Percentiles rank a stretch among this genome's conserved stretches.
These are phyloP conservation scores for Ibycter americanus DNA, from an alignment of 2,797 vertebrate species.

Conservation along the genomic window DNA sequence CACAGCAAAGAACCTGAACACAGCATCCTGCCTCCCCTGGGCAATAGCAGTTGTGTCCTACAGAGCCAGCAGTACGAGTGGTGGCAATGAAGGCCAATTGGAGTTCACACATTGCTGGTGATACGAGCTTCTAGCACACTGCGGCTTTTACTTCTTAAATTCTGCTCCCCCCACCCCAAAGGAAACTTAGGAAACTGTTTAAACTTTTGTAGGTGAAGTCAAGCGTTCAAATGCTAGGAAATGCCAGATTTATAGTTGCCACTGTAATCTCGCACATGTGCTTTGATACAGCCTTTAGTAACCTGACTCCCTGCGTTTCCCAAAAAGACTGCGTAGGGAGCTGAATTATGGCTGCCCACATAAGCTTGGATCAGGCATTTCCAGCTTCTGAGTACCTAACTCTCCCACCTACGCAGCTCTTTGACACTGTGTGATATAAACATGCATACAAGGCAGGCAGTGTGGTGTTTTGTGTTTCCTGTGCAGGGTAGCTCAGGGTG, in stretches of 20 bases:
- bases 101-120: neutral
- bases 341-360: neutral
- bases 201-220: neutral
- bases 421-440: neutral
- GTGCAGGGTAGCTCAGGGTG: neutral
- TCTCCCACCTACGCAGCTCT: neutral
- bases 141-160: neutral
- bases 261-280: neutral
- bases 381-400: neutral
- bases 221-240: neutral
- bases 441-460: neutral
- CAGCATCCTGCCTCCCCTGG: neutral
- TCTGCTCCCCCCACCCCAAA: neutral
- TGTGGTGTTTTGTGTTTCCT: neutral
- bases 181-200: neutral
- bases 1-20: neutral
- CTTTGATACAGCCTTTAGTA: neutral
- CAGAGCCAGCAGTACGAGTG: neutral
- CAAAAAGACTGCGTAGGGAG: neutral
- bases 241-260: constrained; percentile 13
- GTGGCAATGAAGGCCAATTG: neutral
- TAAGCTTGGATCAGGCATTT: neutral
- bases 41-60: neutral
- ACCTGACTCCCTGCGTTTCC: neutral
- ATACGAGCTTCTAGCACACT: neutral